phyloP scores from a whole-genome alignment of 2,113 vertebrate species.

The Tricholaema leucomelas region DNA sequence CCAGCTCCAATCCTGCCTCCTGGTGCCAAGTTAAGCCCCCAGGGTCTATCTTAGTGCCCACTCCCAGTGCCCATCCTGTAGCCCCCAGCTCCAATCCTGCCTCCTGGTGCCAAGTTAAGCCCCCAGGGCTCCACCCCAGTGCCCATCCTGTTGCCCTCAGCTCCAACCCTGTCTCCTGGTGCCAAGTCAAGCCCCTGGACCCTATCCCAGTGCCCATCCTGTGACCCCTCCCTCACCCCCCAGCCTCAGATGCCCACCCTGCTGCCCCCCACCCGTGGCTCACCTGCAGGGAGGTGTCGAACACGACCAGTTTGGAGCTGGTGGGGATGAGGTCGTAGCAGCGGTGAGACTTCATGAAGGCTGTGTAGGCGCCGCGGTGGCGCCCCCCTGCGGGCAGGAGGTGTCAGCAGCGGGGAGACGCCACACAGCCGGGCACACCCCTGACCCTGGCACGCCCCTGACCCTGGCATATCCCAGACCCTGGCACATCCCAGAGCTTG shows the following conservation, averaged over 20 bases:
- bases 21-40: background rate
- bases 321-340: constrained; percentile 98
- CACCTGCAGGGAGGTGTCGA: constrained; percentile 96
- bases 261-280: background rate
- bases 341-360: constrained; percentile 96
- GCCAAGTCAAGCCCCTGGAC: no score
- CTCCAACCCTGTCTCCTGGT: no score
- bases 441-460: no score
- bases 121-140: background rate
- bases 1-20: no score
- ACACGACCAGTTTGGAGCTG: constrained; percentile 97
- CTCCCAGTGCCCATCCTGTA: background rate
- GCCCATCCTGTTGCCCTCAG: accelerated
- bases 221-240: no score
- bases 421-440: background rate
- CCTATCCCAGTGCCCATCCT: no score
- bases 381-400: constrained; percentile 73
- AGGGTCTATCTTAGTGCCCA: no score
- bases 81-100: background rate
- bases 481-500: no score
- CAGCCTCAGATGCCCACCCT: background rate
- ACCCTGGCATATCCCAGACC: no score
- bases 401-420: background rate
- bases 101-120: background rate
- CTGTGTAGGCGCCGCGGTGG: constrained; percentile 84